These are phyloP conservation scores for Pristionchus japonicus DNA, from an alignment of 2,888 invertebrate species.

Conservation along the genomic window DNA sequence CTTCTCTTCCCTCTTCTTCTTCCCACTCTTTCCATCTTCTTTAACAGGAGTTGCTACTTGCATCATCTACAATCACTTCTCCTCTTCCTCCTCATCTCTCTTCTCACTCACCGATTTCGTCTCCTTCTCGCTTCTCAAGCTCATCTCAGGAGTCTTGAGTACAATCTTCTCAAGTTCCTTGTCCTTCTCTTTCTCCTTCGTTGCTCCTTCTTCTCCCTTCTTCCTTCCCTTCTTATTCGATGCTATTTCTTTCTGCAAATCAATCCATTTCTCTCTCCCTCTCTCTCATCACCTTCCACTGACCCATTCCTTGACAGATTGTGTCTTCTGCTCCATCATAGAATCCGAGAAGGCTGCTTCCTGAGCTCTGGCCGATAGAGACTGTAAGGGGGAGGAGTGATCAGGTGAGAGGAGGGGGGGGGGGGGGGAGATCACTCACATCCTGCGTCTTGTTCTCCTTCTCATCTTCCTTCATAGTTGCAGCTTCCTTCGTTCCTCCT, in stretches of 20 bases:
- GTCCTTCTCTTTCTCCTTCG: neutral
- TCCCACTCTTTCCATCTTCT: neutral
- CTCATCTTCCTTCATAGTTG: neutral
- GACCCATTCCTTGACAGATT: neutral
- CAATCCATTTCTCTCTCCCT: neutral
- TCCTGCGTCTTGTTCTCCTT: neutral
- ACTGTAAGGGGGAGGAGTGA: neutral
- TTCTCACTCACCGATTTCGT: neutral
- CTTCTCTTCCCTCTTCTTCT: constrained; percentile 19
- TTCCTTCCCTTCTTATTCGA: neutral
- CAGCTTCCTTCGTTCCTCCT: neutral
- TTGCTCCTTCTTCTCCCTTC: constrained; percentile 11
- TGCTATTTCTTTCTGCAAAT: neutral
- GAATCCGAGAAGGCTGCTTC: neutral
- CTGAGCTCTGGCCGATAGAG: neutral
- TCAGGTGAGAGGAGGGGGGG: neutral
- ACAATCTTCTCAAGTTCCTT: neutral
- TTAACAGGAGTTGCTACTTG: neutral
- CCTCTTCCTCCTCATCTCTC: neutral
- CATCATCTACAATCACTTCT: neutral
- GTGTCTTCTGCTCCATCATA: neutral
- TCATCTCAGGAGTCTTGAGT: neutral
- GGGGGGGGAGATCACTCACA: neutral
- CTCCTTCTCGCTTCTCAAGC: neutral
- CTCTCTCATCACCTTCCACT: neutral